A percentile compares a stretch with the other conserved stretches of the same genome.
These are phyloP conservation scores for Cnemophilus loriae DNA, from an alignment of 2,113 vertebrate genomes.

Conservation along the genomic window DNA sequence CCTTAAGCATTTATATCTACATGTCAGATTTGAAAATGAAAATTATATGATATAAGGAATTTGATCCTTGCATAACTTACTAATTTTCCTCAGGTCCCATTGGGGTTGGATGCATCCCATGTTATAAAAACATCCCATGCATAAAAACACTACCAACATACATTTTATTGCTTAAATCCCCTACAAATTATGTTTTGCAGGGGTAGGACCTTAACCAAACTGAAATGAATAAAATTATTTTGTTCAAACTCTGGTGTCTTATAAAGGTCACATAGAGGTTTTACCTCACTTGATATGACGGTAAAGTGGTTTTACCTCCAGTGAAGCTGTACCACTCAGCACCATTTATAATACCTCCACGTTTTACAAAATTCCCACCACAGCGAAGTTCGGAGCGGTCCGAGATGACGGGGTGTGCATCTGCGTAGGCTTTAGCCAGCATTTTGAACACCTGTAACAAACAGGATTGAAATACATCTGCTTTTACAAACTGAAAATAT, in stretches of 20 bases:
- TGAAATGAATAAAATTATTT: neutral
- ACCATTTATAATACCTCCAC: slow-evolving; percentile 89
- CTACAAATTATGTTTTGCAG: neutral
- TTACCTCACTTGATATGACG: slow-evolving; percentile 48
- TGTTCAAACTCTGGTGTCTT: neutral
- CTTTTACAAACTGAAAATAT: neutral
- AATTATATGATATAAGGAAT: neutral
- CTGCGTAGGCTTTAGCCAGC: slow-evolving; percentile 87
- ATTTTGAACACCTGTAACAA: slow-evolving; percentile 83
- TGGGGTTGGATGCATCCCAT: neutral
- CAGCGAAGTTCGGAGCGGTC: slow-evolving; percentile 86
- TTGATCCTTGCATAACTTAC: neutral
- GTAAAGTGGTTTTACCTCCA: slow-evolving; percentile 80
- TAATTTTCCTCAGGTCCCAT: neutral
- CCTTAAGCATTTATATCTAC: neutral
- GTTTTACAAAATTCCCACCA: slow-evolving; percentile 86
- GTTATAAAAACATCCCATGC: no score
- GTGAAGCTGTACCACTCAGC: slow-evolving; percentile 97
- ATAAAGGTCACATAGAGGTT: slow-evolving; percentile 29
- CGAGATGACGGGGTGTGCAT: slow-evolving; percentile 87
- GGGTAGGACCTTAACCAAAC: neutral
- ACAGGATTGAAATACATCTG: neutral
- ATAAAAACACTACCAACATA: neutral
- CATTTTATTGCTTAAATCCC: neutral
- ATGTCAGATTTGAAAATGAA: neutral